Evolutionary conservation across 1,140 invertebrate genomes (phyloP), one percentile per base, ranked within the genome.

Genomic region (Arctopsyche grandis): DNA sequence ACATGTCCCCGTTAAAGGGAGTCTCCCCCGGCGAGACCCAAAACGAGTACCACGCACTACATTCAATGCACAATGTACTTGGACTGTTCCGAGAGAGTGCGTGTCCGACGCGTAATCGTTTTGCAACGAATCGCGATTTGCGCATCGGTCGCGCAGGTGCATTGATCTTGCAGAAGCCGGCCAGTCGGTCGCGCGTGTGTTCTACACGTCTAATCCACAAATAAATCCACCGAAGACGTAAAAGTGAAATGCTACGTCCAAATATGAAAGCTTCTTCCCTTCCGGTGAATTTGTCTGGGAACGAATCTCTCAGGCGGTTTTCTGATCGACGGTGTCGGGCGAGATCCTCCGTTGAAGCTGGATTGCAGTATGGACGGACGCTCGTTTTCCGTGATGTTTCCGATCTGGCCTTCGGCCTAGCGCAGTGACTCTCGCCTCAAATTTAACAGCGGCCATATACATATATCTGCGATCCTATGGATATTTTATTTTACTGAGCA

Each of bases 101-200:
- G 7, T 38, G 29, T 38, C 29, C 29, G 7, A n/a, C n/a, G n/a
- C n/a, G 29, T 38, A 38, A 38, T 38, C 48, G 48, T 52, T 52
- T 52, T 14, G 48, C 10, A 52, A 16, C 12, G 48, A 52, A 52
- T 38, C 29, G 29, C 48, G 48, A 52, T 52, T 52, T 52, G 48
- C 48, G 48, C 48, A 52, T 52, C 48, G 48, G 12, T 52, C 48
- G 10, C 48, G 10, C 48, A 14, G 16, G 48, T 52, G 48, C 48
- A 52, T 52, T 52, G 48, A 52, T 52, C 48, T 52, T 52, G 48
- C 10, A 52, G 10, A 66, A 66, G 22, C 19, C 63, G 63, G 63
- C 63, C 63, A 66, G 63, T 66, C 63, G 63, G 63, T 66, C 63
- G 63, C 63, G 63, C 63, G 21, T 26, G 63, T 22, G 63, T 5